A percentile compares a stretch with the other conserved stretches of the same genome.
phyloP scores from a whole-genome alignment of 2,888 invertebrate species.

The Conistra vaccinii region DNA sequence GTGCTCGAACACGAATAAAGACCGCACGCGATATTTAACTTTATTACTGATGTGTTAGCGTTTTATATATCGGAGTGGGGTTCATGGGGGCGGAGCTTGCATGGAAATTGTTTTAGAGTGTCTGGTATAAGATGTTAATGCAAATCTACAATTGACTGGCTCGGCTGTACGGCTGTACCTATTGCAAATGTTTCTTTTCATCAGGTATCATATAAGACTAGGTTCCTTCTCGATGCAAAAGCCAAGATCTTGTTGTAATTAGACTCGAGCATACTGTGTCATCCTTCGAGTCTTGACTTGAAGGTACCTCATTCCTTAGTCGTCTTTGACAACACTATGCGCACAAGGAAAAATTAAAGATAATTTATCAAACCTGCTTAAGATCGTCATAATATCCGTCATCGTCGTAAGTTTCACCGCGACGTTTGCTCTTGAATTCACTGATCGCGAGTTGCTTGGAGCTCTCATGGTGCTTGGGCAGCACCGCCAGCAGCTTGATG shows the following conservation, averaged over 20 bases:
- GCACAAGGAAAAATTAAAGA: background rate
- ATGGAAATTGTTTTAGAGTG: too few relatives aligned
- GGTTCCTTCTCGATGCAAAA: background rate
- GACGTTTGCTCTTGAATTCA: constrained; percentile 59
- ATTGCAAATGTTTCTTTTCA: background rate
- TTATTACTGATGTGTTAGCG: too few relatives aligned
- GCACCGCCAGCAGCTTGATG: constrained; percentile 51
- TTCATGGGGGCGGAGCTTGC: too few relatives aligned
- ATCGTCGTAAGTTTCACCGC: constrained; percentile 44
- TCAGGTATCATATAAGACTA: background rate
- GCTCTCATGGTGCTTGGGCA: constrained; percentile 61
- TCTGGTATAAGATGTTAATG: background rate
- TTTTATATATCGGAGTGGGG: too few relatives aligned
- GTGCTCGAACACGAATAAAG: too few relatives aligned
- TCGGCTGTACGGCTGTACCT: too few relatives aligned
- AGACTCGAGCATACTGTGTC: background rate
- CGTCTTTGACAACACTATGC: background rate
- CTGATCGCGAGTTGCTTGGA: constrained; percentile 40
- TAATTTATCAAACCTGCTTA: constrained; percentile 45
- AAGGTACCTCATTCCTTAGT: background rate
- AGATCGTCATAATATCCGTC: constrained; percentile 57
- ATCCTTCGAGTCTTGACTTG: background rate
- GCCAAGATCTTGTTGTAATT: background rate
- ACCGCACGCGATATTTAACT: too few relatives aligned
- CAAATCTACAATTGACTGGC: background rate